These are phyloP conservation scores for Pangasianodon gigas DNA, from an alignment of 2,113 vertebrate species.

Conservation along the genomic window DNA sequence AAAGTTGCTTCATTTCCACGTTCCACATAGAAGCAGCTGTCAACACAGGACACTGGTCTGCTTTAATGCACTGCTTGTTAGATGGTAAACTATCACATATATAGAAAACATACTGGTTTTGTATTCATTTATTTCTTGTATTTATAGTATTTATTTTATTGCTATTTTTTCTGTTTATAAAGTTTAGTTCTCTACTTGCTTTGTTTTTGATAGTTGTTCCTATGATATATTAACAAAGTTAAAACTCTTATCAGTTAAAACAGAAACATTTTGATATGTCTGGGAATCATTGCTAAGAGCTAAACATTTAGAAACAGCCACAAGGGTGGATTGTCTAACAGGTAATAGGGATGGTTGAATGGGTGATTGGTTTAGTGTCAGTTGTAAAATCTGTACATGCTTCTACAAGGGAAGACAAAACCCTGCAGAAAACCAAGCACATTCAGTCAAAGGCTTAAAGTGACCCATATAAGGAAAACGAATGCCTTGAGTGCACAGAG, in stretches of 20 bases:
- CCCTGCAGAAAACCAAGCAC: background rate
- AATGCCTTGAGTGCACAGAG: background rate
- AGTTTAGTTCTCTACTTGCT: background rate
- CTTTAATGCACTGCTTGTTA: background rate
- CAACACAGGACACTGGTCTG: background rate
- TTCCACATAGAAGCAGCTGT: background rate
- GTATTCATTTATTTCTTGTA: too few relatives aligned
- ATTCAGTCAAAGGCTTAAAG: background rate
- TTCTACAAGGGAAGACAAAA: background rate
- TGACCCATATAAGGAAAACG: background rate
- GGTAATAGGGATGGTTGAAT: background rate
- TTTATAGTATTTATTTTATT: too few relatives aligned
- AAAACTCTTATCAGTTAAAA: background rate
- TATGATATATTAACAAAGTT: background rate
- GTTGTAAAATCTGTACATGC: background rate
- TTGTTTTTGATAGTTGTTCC: background rate
- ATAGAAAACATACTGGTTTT: background rate
- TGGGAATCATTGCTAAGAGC: background rate
- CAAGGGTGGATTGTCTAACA: too few relatives aligned
- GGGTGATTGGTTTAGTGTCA: background rate
- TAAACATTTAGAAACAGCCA: background rate
- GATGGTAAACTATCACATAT: background rate
- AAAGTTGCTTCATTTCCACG: background rate
- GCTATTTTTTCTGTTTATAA: background rate
- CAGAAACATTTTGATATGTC: background rate